Base-by-base conservation (phyloP, 2,113 vertebrate genomes). In the Ceyx margarethae region DNA sequence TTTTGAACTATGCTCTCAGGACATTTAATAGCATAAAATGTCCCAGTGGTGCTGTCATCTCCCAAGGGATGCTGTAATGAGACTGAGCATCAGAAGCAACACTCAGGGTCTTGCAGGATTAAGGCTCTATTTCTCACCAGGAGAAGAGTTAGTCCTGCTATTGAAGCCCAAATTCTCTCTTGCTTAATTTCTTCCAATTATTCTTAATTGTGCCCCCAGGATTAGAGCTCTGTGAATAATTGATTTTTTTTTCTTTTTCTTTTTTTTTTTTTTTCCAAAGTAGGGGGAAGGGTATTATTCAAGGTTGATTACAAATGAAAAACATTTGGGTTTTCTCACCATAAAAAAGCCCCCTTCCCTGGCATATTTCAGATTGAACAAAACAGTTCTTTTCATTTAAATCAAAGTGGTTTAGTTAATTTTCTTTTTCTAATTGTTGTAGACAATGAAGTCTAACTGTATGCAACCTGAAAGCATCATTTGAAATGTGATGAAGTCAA, bases 171-270 rank as follows among this genome's bases (percentile, higher is more conserved):
- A 60, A 90, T 81, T 88, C 50, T 67, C 85, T 69, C 76, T 86
- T 18, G 23, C 69, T 95, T 95, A 95, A 94, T 95, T 93, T 94
- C 77, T 91, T 86, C 77, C 90, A 91, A 88, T 94, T 93, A 78
- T 77, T 91, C 73, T 77, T 94, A 93, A 91, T 96, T 87, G 73
- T 81, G 74, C 93, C 93, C 91, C 57, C 66, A 91, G 94, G 91
- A 95, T 16, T 26, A 85, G 50, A 85, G 37, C 37, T 87, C 57
- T 93, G 61, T 72, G 77, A 93, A 91, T 79, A 94, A 93, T 92
- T 89, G 86, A 95, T 85, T 90, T 75, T 74, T 54, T 10, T 26
- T 72, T 60, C 85, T 28, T n/a, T 50, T 57, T 21, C 42, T 57
- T 21, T 65, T 45, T 46, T 77, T 43, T 26, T 40, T 90, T 13